Evolutionary conservation across 2,888 invertebrate genomes (phyloP).

Genomic region (Mamestra brassicae): DNA sequence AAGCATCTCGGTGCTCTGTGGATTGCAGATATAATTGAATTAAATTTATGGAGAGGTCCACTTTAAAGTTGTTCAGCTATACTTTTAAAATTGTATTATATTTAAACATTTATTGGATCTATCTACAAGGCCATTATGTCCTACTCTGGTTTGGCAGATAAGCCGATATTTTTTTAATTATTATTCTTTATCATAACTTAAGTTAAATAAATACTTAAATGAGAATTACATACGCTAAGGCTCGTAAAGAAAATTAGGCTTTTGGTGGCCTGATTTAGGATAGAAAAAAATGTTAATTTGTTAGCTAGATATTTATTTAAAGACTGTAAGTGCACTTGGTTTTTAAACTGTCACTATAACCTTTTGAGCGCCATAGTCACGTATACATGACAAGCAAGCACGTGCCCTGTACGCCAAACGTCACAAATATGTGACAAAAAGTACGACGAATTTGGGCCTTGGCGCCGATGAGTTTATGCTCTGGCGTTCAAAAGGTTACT

Average conservation of each 20-base stretch:
- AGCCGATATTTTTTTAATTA: slow-evolving; percentile 59
- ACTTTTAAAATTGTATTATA: slow-evolving; percentile 37
- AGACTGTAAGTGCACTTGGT: not conserved
- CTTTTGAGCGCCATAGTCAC: too few relatives aligned
- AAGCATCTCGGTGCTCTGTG: too few relatives aligned
- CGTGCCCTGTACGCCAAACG: too few relatives aligned
- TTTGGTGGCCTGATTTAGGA: not conserved
- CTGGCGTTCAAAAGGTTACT: too few relatives aligned
- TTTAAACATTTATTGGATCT: slow-evolving; percentile 70
- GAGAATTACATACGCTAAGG: slow-evolving; percentile 10
- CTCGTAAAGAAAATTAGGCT: slow-evolving; percentile 28
- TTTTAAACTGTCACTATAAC: not conserved
- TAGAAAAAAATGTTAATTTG: slow-evolving; percentile 3
- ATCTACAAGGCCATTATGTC: slow-evolving; percentile 80
- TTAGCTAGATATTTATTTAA: slow-evolving; percentile 7
- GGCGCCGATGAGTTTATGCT: too few relatives aligned
- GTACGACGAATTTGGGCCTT: too few relatives aligned
- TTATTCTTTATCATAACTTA: slow-evolving; percentile 39
- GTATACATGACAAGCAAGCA: too few relatives aligned
- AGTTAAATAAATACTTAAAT: slow-evolving; percentile 32
- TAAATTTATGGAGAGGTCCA: too few relatives aligned
- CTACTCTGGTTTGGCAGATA: slow-evolving; percentile 69
- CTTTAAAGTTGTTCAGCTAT: slow-evolving; percentile 13
- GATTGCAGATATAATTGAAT: too few relatives aligned
- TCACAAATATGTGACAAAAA: too few relatives aligned